These are phyloP conservation scores for Falco punctatus DNA, from an alignment of 2,113 vertebrate species.

Conservation along the genomic window DNA sequence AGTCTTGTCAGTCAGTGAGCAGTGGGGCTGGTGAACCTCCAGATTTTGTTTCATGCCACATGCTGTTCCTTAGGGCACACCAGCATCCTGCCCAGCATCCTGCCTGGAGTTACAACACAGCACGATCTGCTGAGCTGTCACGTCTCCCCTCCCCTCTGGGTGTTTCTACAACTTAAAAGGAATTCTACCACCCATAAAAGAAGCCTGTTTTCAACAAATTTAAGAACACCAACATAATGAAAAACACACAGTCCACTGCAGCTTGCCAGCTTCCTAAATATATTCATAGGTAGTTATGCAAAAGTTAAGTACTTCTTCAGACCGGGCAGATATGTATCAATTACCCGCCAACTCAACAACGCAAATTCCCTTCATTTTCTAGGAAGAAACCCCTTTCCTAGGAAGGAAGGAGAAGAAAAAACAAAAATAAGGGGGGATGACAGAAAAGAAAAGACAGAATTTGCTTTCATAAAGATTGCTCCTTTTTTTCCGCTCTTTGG, in stretches of 20 bases:
- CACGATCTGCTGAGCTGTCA: neutral
- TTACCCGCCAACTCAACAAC: conserved; percentile 27
- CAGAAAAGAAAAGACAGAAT: neutral
- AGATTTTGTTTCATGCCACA: neutral
- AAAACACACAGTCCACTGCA: neutral
- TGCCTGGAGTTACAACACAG: neutral
- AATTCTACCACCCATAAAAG: conserved; percentile 5
- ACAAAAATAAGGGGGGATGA: neutral
- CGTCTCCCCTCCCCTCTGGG: neutral
- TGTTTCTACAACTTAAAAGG: neutral
- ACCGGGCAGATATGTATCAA: neutral
- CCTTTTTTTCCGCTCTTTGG: neutral
- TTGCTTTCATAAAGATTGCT: neutral
- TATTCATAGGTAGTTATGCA: neutral
- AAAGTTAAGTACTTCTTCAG: conserved; percentile 53
- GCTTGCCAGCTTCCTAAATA: neutral
- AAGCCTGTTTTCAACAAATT: neutral
- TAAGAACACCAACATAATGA: neutral
- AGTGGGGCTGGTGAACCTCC: neutral
- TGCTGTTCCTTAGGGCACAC: neutral
- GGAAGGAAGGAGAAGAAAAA: neutral
- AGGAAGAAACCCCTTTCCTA: neutral
- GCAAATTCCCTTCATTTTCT: neutral
- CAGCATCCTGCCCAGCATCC: conserved; percentile 1
- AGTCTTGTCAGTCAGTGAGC: neutral